Base-by-base conservation (phyloP, 2,113 vertebrate genomes). In the Neofelis nebulosa region DNA sequence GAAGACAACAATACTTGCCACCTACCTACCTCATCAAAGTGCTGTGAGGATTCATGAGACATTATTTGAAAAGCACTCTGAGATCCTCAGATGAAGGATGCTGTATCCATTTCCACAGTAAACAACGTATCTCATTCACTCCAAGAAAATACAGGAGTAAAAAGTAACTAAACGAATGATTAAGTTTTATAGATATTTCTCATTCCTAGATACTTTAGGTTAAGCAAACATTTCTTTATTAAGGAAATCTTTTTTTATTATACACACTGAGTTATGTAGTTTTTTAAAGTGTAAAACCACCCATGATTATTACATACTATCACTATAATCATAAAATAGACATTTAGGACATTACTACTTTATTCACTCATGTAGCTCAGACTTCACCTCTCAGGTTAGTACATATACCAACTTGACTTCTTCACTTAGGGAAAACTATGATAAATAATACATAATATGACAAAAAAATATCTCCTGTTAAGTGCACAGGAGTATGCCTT, bases 71-170 rank as follows among this genome's bases (percentile, higher is more conserved):
- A 96, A 95, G 55, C 69, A 95, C 25, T 94, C 19, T 93, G 57
- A 95, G 45, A 94, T 89, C 96, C 89, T 91, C 55, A 86, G 63
- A 88, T 87, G 52, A 89, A 94, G 97, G 79, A 82, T 69, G 31
- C 27, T 93, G 78, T 63, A 87, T 66, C 66, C 66, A 86, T 92
- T 95, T 97, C 90, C 66, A 91, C 36, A 91, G 31, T 80, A 94
- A 97, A 80, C 27, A 91, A 87, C 3, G 38, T 52, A 93, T 36
- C n/a, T 91, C 61, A 79, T 87, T 96, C 48, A 82, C 27, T 4
- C 12, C 19, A 89, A 82, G 80, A 94, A 97, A 95, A 92, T 52
- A 73, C 3, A 89, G 33, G 78, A 92, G 57, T 82, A 52, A 91
- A 95, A 92, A 90, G 18, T 84, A 92, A 91, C 36, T 85, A 84